Conservation (phyloP, 2,888 invertebrate species). For the Euclidia mi region DNA sequence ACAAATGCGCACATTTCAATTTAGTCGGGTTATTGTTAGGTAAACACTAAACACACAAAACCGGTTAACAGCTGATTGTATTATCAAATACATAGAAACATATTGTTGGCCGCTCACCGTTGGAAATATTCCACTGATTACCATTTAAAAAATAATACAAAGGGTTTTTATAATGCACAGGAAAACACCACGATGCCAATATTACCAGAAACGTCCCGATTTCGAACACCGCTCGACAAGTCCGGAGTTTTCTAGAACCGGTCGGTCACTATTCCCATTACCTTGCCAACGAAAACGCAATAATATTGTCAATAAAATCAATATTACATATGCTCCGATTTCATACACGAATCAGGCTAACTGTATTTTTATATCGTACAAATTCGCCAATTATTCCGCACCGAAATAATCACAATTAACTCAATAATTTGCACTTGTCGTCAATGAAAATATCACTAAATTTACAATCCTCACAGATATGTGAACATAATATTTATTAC, state of each 20-base stretch:
- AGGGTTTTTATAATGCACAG: not conserved
- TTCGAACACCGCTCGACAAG: not conserved
- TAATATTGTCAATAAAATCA: not conserved
- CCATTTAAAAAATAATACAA: too few species aligned
- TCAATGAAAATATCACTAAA: too few species aligned
- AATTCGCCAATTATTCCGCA: constrained; percentile 3
- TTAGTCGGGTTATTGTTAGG: constrained; percentile 20
- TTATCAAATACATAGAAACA: too few species aligned
- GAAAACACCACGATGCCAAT: not conserved
- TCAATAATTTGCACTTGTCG: too few species aligned
- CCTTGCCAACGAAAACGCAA: constrained; percentile 5
- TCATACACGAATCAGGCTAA: constrained; percentile 1
- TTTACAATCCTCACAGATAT: too few species aligned
- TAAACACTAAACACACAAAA: too few species aligned
- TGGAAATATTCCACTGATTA: too few species aligned
- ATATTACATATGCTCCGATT: not conserved
- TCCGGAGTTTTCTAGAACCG: constrained; percentile 23
- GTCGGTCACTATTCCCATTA: constrained; percentile 1
- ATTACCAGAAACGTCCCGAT: constrained; percentile 41
- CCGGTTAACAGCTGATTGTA: constrained; percentile 32
- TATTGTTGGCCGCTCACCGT: too few species aligned
- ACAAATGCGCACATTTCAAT: constrained; percentile 13
- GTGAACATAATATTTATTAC: not conserved
- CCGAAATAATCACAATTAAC: too few species aligned
- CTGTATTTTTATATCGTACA: not conserved